Base-by-base conservation (phyloP, 2,797 vertebrate species). In the Enteromius viviparus region DNA sequence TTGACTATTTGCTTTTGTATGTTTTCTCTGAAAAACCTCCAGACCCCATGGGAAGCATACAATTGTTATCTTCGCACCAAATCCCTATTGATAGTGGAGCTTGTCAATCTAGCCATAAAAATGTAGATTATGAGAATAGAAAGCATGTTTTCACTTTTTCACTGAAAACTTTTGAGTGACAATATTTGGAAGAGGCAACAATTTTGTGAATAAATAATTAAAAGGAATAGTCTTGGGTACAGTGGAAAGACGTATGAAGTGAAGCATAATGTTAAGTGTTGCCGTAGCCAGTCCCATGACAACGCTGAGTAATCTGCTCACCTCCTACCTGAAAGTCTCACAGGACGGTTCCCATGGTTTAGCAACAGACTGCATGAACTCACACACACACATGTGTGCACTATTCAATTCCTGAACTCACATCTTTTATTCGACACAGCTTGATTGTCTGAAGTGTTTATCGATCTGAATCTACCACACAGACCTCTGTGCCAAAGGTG, bases 381-480 rank as follows among this genome's bases (percentile, higher is more conserved):
- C 74, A 53, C 58, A 45, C 10, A 6, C 64, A 40, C 40, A 47
- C 26, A 74, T 68, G 45, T 49, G 26, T 5, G 6, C 64, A 1
- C 34, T 40, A 49, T 70, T 76, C 60, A 47, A 66, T 75, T 53
- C 45, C 64, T 74, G 68, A 40, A 66, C 75, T 66, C 66, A 47
- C 60, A 76, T 69, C 17, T 29, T 55, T 55, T 60, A 72, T 80
- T 49, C 76, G 62, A 83, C 74, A 83, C 81, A 47, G 81, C 19
- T 19, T 83, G 81, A 68, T 83, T 68, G 49, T 81, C 81, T 49
- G 42, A 45, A 70, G 76, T 76, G 58, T 85, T 84, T 64, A 88
- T 88, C 80, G 79, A 88, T 88, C 76, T 45, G 17, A 72, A 32
- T 78, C 70, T 32, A 76, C 34, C 58, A 64, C 45, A 55, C 11